Base-by-base conservation (phyloP, 2,888 invertebrate genomes). In the Rhagium mordax region DNA sequence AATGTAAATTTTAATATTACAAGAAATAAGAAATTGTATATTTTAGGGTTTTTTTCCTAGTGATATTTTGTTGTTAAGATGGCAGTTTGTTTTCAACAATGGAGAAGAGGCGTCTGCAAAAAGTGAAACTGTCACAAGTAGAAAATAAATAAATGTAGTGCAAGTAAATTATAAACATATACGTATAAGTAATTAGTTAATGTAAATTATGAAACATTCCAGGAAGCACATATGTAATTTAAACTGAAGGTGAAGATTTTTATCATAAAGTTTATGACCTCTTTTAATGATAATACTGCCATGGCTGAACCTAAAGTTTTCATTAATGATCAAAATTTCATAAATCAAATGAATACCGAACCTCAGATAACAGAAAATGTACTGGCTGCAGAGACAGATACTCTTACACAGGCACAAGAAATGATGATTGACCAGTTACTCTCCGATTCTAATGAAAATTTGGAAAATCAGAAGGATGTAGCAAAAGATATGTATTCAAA, bases 301-400 rank as follows among this genome's bases (percentile, higher is more conserved):
- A 84, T 84, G 84, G 83, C 83, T 55, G 84, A 77, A 77, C 77
- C 80, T 66, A 82, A 82, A 78, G 71, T 80, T 70, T 81, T 82
- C 78, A 76, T 81, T 70, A 78, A 78, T 70, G 83, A 84, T 72
- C 78, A 78, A 70, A 82, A 78, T 79, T 76, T 77, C 55, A 71
- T 75, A 29, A 70, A 65, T 70, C 70, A 74, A 61, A 60, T 75
- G 33, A 55, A 62, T 66, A 64, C 33, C 27, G 77, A 79, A 13
- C 29, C 73, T 15, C 62, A 48, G 57, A 24, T 67, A n/a, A 51
- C 70, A 15, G 72, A 74, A 67, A 75, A 74, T 33, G 60, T 21
- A 16, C n/a, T 53, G n/a, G 53, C 53, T 53, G 1, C 51, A 16
- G 65, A 65, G 5, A 64, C 73, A 24, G 78, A 79, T 20, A 64